These are phyloP conservation scores for Bombylius discolor DNA, from an alignment of 2,888 invertebrate genomes.

Conservation along the genomic window DNA sequence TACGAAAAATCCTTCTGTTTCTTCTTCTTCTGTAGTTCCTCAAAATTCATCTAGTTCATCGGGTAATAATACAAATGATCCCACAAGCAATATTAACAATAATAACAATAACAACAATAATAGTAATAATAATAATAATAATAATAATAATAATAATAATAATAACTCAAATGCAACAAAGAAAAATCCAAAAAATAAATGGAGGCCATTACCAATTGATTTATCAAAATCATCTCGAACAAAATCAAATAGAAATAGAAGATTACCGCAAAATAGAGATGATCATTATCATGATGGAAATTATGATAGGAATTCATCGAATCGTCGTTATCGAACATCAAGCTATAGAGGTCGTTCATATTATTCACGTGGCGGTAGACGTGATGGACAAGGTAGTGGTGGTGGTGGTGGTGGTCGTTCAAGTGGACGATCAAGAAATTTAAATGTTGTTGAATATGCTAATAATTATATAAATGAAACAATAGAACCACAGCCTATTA, in stretches of 20 bases:
- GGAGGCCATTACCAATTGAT: slow-evolving; percentile 85
- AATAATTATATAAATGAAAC: slow-evolving; percentile 28
- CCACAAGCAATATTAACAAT: slow-evolving; percentile 1
- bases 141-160: neutral
- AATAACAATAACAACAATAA: neutral
- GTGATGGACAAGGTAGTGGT: slow-evolving; percentile 40
- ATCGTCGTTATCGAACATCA: slow-evolving; percentile 31
- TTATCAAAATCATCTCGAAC: slow-evolving; percentile 48
- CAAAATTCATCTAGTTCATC: slow-evolving; percentile 7
- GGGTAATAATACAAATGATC: slow-evolving; percentile 21
- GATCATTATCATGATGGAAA: slow-evolving; percentile 19
- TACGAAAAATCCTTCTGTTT: no score
- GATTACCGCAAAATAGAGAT: slow-evolving; percentile 34
- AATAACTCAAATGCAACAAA: slow-evolving; percentile 24
- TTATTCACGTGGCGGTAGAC: slow-evolving; percentile 31
- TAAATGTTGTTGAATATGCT: neutral
- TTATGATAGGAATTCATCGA: slow-evolving; percentile 22
- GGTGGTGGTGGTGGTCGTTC: slow-evolving; percentile 37
- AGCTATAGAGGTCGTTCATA: slow-evolving; percentile 28
- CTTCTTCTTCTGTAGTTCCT: neutral
- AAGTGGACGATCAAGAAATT: slow-evolving; percentile 18
- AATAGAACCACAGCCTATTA: slow-evolving; percentile 25
- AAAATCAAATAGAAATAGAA: slow-evolving; percentile 43
- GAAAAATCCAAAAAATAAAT: slow-evolving; percentile 54
- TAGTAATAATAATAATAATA: neutral